Evolutionary conservation across 2,797 vertebrate genomes (phyloP).

Genomic region (Gymnoscopelus braueri): DNA sequence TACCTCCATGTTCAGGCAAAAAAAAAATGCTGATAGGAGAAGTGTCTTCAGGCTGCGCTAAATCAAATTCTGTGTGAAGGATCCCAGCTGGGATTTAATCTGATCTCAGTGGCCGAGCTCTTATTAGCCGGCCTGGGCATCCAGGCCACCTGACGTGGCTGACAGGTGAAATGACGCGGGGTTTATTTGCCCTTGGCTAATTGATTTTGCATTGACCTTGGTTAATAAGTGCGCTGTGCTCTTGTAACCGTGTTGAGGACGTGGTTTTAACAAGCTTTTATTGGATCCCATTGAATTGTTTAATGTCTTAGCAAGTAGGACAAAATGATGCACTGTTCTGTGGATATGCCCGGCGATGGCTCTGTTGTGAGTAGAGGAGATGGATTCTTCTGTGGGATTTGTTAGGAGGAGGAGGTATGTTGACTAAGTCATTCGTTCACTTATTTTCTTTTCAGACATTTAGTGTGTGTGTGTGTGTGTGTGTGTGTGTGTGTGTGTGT

Average conservation of each 20-base stretch:
- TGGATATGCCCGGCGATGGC: background rate
- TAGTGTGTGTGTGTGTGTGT: slow-evolving; percentile 8
- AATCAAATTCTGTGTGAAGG: slow-evolving; percentile 44
- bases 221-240: slow-evolving; percentile 43
- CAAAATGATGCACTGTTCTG: slow-evolving; percentile 2
- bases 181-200: slow-evolving; percentile 57
- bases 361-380: background rate
- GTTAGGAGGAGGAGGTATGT: background rate
- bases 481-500: background rate
- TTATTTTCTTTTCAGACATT: background rate
- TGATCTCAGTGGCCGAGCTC: slow-evolving; percentile 25
- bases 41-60: slow-evolving; percentile 16
- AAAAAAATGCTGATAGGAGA: slow-evolving; percentile 35
- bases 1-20: slow-evolving; percentile 11
- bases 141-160: background rate
- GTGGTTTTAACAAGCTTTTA: slow-evolving; percentile 42
- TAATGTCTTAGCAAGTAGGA: slow-evolving; percentile 21
- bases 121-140: slow-evolving; percentile 33
- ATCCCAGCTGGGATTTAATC: slow-evolving; percentile 41
- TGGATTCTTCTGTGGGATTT: background rate
- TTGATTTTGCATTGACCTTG: slow-evolving; percentile 57
- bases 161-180: slow-evolving; percentile 36
- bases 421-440: background rate
- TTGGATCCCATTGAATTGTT: slow-evolving; percentile 24
- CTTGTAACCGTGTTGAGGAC: slow-evolving; percentile 29